A percentile compares a stretch with the other conserved stretches of the same genome.
Conservation (phyloP, 1,140 invertebrate species). For the Lasioglossum baleicum region DNA sequence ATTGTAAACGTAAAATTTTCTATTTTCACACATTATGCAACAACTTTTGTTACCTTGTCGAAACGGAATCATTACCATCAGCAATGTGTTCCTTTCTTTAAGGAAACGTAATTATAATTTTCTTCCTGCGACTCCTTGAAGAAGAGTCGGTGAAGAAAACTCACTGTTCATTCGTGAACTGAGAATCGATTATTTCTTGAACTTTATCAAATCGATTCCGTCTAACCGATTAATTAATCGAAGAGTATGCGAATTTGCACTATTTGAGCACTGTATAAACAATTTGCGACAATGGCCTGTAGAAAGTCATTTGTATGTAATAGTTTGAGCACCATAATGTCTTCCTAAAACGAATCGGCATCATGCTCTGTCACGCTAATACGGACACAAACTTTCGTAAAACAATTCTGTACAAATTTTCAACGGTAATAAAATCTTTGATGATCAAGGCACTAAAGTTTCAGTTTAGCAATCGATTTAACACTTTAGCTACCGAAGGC, state of each 20-base stretch:
- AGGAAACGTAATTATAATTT: conserved; percentile 21
- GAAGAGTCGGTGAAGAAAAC: conserved; percentile 59
- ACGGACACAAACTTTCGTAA: background rate
- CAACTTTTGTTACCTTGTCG: background rate
- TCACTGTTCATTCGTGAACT: background rate
- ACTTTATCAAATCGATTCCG: too few relatives aligned
- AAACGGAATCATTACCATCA: conserved; percentile 55
- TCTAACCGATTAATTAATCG: too few relatives aligned
- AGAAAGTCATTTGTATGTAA: too few relatives aligned
- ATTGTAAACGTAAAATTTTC: background rate
- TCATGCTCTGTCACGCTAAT: conserved; percentile 1
- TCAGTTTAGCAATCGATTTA: background rate
- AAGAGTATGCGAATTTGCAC: too few relatives aligned
- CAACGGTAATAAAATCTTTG: background rate
- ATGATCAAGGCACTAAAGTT: background rate
- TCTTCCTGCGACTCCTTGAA: conserved; percentile 59
- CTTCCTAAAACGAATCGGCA: background rate
- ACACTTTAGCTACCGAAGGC: background rate
- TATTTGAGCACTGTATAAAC: too few relatives aligned
- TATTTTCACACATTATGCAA: background rate
- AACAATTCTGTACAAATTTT: conserved; percentile 22
- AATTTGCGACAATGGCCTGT: too few relatives aligned
- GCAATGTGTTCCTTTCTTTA: conserved; percentile 53
- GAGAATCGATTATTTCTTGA: background rate
- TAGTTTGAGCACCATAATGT: too few relatives aligned